A percentile compares a stretch with the other conserved stretches of the same genome.
Evolutionary conservation across 2,797 vertebrate genomes (phyloP).

Genomic region (Centropyge bicolor): DNA sequence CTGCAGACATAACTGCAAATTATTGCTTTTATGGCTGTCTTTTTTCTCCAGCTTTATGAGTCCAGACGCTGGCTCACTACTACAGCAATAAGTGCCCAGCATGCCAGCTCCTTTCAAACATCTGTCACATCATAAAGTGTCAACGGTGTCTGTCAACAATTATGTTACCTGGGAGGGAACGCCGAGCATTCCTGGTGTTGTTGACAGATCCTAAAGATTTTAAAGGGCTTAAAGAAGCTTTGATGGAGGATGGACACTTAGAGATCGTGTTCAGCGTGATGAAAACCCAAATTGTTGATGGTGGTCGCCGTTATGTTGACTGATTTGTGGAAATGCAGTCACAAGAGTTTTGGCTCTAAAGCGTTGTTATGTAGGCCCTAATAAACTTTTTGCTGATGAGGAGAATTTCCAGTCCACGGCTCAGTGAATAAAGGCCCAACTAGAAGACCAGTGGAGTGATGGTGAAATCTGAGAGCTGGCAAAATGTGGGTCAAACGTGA

Average conservation of each 20-base stretch:
- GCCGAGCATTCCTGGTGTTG: constrained; percentile 17
- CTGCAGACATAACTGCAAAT: constrained; percentile 42
- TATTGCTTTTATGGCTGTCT: constrained; percentile 48
- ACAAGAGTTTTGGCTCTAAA: neutral
- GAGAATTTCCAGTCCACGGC: constrained; percentile 21
- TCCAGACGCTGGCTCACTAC: constrained; percentile 39
- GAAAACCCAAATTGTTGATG: neutral
- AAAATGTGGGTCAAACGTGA: constrained; percentile 85
- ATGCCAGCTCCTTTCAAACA: constrained; percentile 58
- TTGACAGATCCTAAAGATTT: constrained; percentile 1
- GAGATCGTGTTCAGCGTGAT: neutral
- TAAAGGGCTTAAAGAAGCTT: too few relatives aligned
- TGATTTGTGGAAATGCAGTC: neutral
- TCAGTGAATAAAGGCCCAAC: constrained; percentile 33
- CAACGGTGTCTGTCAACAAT: constrained; percentile 53
- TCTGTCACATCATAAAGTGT: constrained; percentile 69
- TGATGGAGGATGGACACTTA: neutral
- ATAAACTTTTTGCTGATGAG: constrained; percentile 28
- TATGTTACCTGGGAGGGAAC: constrained; percentile 38
- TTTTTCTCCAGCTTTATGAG: constrained; percentile 51
- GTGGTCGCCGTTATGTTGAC: neutral
- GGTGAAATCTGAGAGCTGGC: constrained; percentile 77
- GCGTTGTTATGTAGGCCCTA: neutral
- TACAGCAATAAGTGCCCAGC: constrained; percentile 45
- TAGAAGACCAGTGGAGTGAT: constrained; percentile 42